Evolutionary conservation across 2,888 invertebrate genomes (phyloP).

Genomic region (Onthophagus sagittarius): DNA sequence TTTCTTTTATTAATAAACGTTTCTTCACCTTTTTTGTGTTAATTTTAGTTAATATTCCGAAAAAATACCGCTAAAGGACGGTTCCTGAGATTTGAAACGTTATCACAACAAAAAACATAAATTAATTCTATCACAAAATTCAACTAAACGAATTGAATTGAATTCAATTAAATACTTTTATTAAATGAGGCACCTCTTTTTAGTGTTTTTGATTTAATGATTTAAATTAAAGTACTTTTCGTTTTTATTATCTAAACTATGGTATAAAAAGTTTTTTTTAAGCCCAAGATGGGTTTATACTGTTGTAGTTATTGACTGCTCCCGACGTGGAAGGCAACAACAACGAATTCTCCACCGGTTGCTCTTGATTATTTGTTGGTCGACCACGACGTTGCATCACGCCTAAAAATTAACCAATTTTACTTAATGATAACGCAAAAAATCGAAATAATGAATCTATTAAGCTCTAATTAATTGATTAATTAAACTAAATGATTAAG

Average conservation of each 20-base stretch:
- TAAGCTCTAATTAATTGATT: neutral
- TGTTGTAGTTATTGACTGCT: constrained; percentile 43
- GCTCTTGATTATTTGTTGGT: constrained; percentile 25
- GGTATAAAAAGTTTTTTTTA: neutral
- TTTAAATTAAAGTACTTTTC: neutral
- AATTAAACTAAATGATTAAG: neutral
- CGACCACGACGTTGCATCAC: constrained; percentile 53
- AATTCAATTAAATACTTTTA: neutral
- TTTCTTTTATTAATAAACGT: neutral
- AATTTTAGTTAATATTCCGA: neutral
- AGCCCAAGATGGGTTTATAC: constrained; percentile 35
- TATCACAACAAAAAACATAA: neutral
- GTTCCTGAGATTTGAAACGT: neutral
- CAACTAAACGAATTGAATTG: neutral
- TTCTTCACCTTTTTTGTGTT: neutral
- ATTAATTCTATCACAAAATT: neutral
- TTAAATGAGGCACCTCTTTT: neutral
- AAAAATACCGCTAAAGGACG: neutral
- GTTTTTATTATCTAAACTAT: neutral
- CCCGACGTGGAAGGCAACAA: constrained; percentile 44
- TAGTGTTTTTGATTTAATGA: neutral
- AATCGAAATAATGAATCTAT: too few relatives aligned
- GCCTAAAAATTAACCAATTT: constrained; percentile 45
- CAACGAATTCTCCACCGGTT: constrained; percentile 42
- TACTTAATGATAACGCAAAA: neutral